Percentiles rank a stretch among this genome's conserved stretches.
phyloP scores from a whole-genome alignment of 1,140 invertebrate species.

The Himalopsyche phryganea region DNA sequence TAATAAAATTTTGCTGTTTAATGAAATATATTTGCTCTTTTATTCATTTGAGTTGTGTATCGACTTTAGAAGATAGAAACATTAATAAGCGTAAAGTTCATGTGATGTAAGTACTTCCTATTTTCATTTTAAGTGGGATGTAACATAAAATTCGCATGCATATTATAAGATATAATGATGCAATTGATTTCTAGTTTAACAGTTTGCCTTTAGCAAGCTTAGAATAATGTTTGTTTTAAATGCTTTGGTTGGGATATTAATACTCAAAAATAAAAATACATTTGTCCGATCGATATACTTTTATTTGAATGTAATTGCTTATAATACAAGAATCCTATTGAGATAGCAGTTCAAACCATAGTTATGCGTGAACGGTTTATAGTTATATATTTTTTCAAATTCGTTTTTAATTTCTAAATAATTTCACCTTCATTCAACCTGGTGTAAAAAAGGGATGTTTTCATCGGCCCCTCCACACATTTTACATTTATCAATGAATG shows the following conservation, averaged over 20 bases:
- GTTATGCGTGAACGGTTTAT: neutral
- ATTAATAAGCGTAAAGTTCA: too few relatives aligned
- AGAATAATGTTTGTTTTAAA: too few relatives aligned
- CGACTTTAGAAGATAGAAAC: neutral
- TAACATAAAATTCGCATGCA: too few relatives aligned
- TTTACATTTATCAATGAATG: neutral
- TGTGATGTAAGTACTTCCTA: too few relatives aligned
- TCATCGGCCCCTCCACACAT: neutral
- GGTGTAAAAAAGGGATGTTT: neutral
- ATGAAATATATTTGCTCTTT: too few relatives aligned
- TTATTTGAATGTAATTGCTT: constrained; percentile 28
- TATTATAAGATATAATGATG: too few relatives aligned
- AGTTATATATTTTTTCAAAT: neutral
- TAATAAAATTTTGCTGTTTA: too few relatives aligned
- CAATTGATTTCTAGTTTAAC: too few relatives aligned
- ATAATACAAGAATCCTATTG: constrained; percentile 28
- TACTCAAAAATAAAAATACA: constrained; percentile 4
- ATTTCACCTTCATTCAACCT: too few relatives aligned
- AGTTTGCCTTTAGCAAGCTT: too few relatives aligned
- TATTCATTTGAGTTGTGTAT: neutral
- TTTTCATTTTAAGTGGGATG: too few relatives aligned
- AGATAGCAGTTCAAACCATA: constrained; percentile 28
- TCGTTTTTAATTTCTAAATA: too few relatives aligned
- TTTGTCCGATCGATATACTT: constrained; percentile 21
- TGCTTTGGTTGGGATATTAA: neutral